Evolutionary conservation across 2,888 invertebrate species (phyloP).

Genomic region (Pollenia amentaria): DNA sequence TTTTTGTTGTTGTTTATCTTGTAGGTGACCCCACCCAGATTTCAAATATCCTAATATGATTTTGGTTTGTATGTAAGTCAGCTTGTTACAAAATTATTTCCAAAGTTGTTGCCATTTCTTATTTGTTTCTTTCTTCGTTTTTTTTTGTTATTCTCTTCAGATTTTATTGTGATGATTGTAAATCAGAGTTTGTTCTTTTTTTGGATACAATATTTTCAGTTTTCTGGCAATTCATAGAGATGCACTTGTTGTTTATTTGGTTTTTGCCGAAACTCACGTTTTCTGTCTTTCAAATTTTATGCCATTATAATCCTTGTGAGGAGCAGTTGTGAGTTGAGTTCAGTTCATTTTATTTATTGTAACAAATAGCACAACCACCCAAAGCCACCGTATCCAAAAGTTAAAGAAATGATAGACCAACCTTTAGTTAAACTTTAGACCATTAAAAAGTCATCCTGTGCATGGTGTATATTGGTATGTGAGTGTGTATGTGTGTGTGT

Average conservation of each 20-base stretch:
- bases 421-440: constrained; percentile 69
- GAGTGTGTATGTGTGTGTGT: neutral
- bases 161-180: constrained; percentile 73
- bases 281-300: constrained; percentile 69
- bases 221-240: constrained; percentile 43
- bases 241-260: constrained; percentile 71
- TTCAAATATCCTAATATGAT: constrained; percentile 43
- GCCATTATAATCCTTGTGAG: constrained; percentile 65
- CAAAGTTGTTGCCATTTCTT: constrained; percentile 47
- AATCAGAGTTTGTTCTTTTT: constrained; percentile 73
- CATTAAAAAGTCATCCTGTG: constrained; percentile 70
- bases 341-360: constrained; percentile 54
- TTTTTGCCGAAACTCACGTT: constrained; percentile 73
- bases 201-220: constrained; percentile 12
- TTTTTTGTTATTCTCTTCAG: constrained; percentile 25
- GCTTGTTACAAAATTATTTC: constrained; percentile 34
- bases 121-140: constrained; percentile 36
- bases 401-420: constrained; percentile 64
- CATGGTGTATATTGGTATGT: neutral
- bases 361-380: constrained; percentile 70
- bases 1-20: neutral
- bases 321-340: constrained; percentile 36
- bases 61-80: constrained; percentile 20
- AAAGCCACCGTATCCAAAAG: constrained; percentile 67
- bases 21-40: constrained; percentile 32